Percentiles rank a stretch among this genome's conserved stretches.
Conservation (phyloP, 2,113 vertebrate genomes). For the Paracanthobrama guichenoti region DNA sequence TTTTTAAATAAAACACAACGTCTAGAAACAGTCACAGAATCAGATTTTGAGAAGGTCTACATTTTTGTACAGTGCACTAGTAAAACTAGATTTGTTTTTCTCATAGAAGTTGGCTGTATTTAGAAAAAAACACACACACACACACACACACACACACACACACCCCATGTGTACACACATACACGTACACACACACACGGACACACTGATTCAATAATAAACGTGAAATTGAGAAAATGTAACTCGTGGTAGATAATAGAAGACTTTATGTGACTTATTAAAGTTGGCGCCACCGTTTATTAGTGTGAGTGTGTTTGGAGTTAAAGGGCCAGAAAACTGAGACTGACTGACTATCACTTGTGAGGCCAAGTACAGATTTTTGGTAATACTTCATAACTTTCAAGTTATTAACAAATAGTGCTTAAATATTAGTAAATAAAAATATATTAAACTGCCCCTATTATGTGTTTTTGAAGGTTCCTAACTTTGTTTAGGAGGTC, state of each 20-base stretch:
- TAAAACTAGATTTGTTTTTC: background rate
- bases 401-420: background rate
- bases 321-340: background rate
- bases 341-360: background rate
- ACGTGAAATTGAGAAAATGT: conserved; percentile 24
- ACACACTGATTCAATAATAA: conserved; percentile 58
- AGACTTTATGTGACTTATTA: conserved; percentile 63
- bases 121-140: background rate
- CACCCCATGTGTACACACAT: background rate
- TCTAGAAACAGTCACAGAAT: background rate
- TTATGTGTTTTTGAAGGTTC: too few relatives aligned
- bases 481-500: too few relatives aligned
- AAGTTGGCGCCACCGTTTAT: conserved; percentile 42
- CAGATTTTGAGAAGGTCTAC: background rate
- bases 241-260: conserved; percentile 62
- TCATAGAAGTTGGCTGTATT: background rate
- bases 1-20: too few relatives aligned
- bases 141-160: too few relatives aligned
- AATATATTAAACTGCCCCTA: too few relatives aligned
- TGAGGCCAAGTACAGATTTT: background rate
- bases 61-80: background rate
- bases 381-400: background rate
- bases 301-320: background rate
- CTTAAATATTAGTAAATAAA: background rate
- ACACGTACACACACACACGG: background rate